Base-by-base conservation (phyloP, 1,140 invertebrate genomes). In the Drosophila ercepeae region DNA sequence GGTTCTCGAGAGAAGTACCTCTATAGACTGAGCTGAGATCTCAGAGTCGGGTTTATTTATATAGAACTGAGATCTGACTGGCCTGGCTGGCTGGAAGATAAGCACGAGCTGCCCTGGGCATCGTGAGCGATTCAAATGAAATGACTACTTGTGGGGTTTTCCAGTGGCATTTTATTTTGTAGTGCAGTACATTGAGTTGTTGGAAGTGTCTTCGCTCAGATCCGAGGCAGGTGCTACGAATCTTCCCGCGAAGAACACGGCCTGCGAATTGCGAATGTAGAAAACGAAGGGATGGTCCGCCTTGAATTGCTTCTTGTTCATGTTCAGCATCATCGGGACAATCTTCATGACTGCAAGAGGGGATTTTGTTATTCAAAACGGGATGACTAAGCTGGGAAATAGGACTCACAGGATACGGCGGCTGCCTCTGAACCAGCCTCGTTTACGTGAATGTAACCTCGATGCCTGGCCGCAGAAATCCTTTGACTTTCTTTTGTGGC, bases 351-450 rank as follows among this genome's bases (percentile, higher is more conserved):
- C 90, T 91, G 41, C 13, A 83, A 39, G 7, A 5, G n/a, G 11
- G 14, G 36, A 39, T 39, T 39, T 4, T 14, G 13, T 39, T 39
- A 39, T 14, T 13, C 14, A 16, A 14, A 6, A 36, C 11, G 13
- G 1, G n/a, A 3, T 11, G 1, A 4, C 4, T 16, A 39, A 7
- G 36, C 11, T 11, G 9, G 9, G 11, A 32, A 25, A 18, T 7
- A 6, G 18, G 8, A 25, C 72, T 92, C 91, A 95, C 94, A 94
- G 60, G 95, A 96, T 16, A 94, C 95, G 6, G 95, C 95, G 3
- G 95, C 95, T 14, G 96, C 96, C 91, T 95, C 95, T n/a, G 94
- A 94, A 6, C 96, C 96, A 72, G 95, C 93, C 91, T 97, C 96
- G 78, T 96, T 95, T 0, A 96, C 94, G 86, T 94, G 93, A 16